Evolutionary conservation across 2,888 invertebrate species (phyloP), one percentile per base, ranked within the genome.

Genomic region (Conops quadrifasciatus): DNA sequence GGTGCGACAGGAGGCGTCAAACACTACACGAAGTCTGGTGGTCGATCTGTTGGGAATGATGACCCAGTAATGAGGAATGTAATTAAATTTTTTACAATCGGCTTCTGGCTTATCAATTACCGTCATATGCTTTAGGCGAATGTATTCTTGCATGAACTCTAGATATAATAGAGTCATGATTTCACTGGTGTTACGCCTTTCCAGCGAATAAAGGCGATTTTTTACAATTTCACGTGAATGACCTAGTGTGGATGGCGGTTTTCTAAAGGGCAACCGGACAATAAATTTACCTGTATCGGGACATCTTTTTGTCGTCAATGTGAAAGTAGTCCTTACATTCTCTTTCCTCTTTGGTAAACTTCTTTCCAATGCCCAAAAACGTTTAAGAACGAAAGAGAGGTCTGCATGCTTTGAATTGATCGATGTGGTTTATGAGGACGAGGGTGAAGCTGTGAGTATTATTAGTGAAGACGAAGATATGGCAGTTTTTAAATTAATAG

Each of bases 11-110:
- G 71, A 73, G 11, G 72, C 72, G 71, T 73, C 72, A 30, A 73
- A 74, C 11, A 72, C 68, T 2, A 72, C 74, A 7, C 71, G 64
- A 43, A 75, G 62, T 24, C 62, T 67, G 3, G 71, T 72, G 9
- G 71, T 73, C 0, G 56, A 60, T 30, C 72, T 72, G 51, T 70
- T 67, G 21, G 64, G 73, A 21, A 62, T 65, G 43, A 74, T 53
- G 2, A 71, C 64, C 16, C 72, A 73, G 49, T 73, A 71, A 43
- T 73, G 71, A 2, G 71, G 71, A 21, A 72, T 71, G 43, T 58
- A 16, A 36, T 72, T 64, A 2, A 30, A 2, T 15, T 49, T 24
- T 47, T 58, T 5, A n/a, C 16, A 11, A 1, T 58, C 9, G 7
- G 26, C 11, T 36, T 67, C 58, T n/a, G 43, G 36, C 1, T 26